Conservation (phyloP, 1,140 invertebrate species). For the Portunus trituberculatus region DNA sequence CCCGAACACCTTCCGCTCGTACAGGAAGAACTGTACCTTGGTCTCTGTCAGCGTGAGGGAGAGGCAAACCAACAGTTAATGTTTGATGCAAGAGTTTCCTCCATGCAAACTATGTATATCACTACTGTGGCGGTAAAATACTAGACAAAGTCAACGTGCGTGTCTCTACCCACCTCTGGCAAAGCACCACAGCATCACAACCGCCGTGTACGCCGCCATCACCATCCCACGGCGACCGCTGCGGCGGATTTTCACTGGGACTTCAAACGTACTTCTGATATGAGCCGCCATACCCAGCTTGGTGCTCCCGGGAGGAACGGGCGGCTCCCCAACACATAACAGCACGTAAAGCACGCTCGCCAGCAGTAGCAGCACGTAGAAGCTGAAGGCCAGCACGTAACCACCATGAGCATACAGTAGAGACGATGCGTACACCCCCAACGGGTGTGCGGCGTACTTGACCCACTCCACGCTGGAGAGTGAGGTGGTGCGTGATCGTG, state of each 20-base stretch:
- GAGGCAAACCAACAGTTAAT: background rate
- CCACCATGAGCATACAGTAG: background rate
- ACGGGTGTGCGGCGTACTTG: background rate
- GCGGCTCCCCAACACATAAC: conserved; percentile 8
- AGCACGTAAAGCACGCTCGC: background rate
- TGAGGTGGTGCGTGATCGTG: background rate
- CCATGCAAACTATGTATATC: background rate
- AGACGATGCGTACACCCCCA: background rate
- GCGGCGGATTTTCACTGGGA: background rate
- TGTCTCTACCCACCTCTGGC: background rate
- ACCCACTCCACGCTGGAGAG: conserved; percentile 30
- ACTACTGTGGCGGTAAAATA: background rate
- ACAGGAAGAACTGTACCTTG: conserved; percentile 17
- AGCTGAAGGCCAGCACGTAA: background rate
- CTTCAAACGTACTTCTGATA: background rate
- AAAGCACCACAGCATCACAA: background rate
- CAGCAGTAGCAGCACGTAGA: background rate
- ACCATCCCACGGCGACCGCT: background rate
- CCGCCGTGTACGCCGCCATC: background rate
- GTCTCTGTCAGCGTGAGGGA: background rate
- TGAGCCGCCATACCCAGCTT: background rate
- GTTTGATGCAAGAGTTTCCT: background rate
- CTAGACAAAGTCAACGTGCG: background rate
- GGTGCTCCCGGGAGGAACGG: too few relatives aligned
- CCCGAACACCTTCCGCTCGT: conserved; percentile 38